Evolutionary conservation across 2,113 vertebrate species (phyloP), one percentile per base, ranked within the genome.

Genomic region (Callionymus lyra): DNA sequence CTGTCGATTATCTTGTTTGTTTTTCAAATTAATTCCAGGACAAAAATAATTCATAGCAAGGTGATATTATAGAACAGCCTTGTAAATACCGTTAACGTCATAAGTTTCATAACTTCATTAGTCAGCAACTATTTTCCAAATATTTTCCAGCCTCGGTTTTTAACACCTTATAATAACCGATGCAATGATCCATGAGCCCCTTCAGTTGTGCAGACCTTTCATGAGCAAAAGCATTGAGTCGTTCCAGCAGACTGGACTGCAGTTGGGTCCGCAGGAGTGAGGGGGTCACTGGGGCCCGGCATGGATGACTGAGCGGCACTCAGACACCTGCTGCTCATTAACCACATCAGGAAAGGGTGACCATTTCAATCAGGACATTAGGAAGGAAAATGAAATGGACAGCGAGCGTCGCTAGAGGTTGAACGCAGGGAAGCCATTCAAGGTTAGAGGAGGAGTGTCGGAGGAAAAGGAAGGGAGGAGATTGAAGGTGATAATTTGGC

Each of bases 311-410:
- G 48, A 52, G 47, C 53, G 54, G 53, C 59, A 56, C 65, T 59
- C 49, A 53, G 61, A 72, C 78, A 72, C 62, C 61, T 72, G 75
- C 73, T 65, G 59, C 56, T 79, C 63, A 72, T 79, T 79, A 72
- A 65, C 51, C 36, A 59, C 65, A 41, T 61, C 51, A 57, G 46
- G 37, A 47, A 65, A 45, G 70, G 77, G 73, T 74, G 73, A 70
- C 59, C 67, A 68, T 71, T 79, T 67, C 69, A 64, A 77, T 81
- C 72, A 72, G 56, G 67, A 65, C 43, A 65, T 68, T 70, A 70
- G 52, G 50, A 56, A 32, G 34, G 52, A 50, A 65, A 79, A 72
- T 73, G 50, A 71, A 78, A 65, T 57, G 62, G 59, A 64, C 54
- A 59, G 65, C 40, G 35, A 35, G 38, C 21, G 32, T 35, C 16